These are phyloP conservation scores for Falco columbarius DNA, from an alignment of 2,797 vertebrate genomes.

Conservation along the genomic window DNA sequence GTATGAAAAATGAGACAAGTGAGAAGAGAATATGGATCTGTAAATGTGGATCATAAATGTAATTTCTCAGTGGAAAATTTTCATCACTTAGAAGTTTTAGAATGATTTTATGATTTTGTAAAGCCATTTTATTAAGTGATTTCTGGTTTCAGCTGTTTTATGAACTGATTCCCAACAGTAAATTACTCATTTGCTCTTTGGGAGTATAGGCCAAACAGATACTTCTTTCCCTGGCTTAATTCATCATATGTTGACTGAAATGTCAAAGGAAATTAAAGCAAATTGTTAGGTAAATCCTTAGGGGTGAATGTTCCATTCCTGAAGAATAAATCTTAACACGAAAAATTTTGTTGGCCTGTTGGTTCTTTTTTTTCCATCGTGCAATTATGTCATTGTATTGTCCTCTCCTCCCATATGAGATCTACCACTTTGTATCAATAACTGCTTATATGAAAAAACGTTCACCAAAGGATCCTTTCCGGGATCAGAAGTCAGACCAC, in stretches of 20 bases:
- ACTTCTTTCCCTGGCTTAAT: slow-evolving; percentile 43
- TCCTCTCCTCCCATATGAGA: not conserved
- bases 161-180: slow-evolving; percentile 27
- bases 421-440: not conserved
- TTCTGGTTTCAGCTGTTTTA: slow-evolving; percentile 41
- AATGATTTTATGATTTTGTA: slow-evolving; percentile 24
- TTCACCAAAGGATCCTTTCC: not conserved
- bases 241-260: slow-evolving; percentile 57
- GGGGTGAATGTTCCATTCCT: not conserved
- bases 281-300: slow-evolving; percentile 45
- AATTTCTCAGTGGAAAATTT: slow-evolving; percentile 37
- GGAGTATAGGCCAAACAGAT: slow-evolving; percentile 51
- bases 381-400: not conserved
- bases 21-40: not conserved
- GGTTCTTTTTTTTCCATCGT: not conserved
- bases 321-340: not conserved
- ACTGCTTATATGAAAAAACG: fast-evolving
- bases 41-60: not conserved
- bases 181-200: slow-evolving; percentile 44
- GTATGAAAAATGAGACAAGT: not conserved
- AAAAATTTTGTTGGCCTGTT: not conserved
- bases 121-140: slow-evolving; percentile 46
- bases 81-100: slow-evolving; percentile 19
- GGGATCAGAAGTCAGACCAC: not conserved
- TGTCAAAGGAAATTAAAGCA: slow-evolving; percentile 68